These are phyloP conservation scores for Metalampra italica DNA, from an alignment of 2,888 invertebrate species.

Conservation along the genomic window DNA sequence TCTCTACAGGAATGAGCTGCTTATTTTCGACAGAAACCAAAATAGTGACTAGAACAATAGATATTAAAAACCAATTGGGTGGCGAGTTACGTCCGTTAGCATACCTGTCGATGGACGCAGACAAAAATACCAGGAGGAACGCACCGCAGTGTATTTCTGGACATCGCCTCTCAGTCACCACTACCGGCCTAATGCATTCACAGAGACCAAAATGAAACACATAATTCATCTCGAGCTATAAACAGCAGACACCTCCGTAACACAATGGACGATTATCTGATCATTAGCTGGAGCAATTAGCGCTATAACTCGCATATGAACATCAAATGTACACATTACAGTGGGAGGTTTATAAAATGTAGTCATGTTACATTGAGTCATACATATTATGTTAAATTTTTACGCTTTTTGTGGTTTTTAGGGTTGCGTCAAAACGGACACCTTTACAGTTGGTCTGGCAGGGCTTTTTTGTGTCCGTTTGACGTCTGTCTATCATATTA, in stretches of 20 bases:
- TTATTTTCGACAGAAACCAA: constrained; percentile 7
- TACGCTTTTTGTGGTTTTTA: too few species aligned
- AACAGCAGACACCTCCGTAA: constrained; percentile 26
- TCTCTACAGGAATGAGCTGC: neutral
- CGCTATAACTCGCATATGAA: constrained; percentile 7
- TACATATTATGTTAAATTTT: neutral
- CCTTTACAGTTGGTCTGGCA: too few species aligned
- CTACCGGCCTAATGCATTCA: constrained; percentile 23
- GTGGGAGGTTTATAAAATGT: neutral
- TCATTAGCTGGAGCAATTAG: constrained; percentile 29
- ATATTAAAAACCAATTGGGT: constrained; percentile 29
- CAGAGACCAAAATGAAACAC: constrained; percentile 22
- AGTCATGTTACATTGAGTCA: neutral
- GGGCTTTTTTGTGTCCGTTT: too few species aligned
- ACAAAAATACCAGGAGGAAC: constrained; percentile 43
- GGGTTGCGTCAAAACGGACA: too few species aligned
- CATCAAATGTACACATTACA: neutral
- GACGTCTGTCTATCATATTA: too few species aligned
- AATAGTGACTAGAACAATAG: constrained; percentile 19
- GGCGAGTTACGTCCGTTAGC: constrained; percentile 33
- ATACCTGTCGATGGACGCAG: constrained; percentile 58
- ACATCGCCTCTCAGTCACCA: constrained; percentile 24
- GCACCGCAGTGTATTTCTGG: constrained; percentile 46
- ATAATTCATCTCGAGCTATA: constrained; percentile 28
- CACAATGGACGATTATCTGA: constrained; percentile 27